A percentile compares a stretch with the other conserved stretches of the same genome.
Evolutionary conservation across 2,888 invertebrate genomes (phyloP).

Genomic region (Elysia crispata): DNA sequence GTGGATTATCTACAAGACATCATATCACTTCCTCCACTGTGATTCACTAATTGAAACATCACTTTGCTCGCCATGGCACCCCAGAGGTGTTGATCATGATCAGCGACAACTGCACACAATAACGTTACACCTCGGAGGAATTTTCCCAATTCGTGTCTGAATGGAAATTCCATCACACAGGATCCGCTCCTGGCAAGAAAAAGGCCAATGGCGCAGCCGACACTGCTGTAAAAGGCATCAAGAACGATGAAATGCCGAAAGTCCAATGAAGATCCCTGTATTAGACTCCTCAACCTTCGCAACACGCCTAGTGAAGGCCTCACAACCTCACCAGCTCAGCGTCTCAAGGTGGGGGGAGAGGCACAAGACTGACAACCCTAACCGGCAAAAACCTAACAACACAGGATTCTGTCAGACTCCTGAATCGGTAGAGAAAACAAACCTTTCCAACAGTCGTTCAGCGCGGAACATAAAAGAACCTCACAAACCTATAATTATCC

Average conservation of each 20-base stretch:
- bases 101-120: conserved; percentile 15
- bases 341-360: no score
- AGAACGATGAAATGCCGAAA: conserved; percentile 23
- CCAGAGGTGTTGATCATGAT: conserved; percentile 40
- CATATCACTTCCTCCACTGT: conserved; percentile 13
- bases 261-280: conserved; percentile 22
- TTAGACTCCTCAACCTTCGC: background rate
- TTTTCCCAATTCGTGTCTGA: conserved; percentile 26
- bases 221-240: conserved; percentile 37
- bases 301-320: background rate
- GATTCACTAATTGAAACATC: conserved; percentile 29
- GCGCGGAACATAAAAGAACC: no score
- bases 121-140: conserved; percentile 28
- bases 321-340: background rate
- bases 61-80: conserved; percentile 46
- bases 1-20: conserved; percentile 29
- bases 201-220: conserved; percentile 42
- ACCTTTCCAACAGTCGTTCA: no score
- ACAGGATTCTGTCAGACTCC: no score
- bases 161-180: conserved; percentile 26
- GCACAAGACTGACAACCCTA: no score
- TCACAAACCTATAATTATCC: no score
- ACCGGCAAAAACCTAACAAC: no score
- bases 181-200: conserved; percentile 33
- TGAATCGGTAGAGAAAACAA: no score